Base-by-base conservation (phyloP, 1,140 invertebrate genomes). In the Drosophila sucinea region DNA sequence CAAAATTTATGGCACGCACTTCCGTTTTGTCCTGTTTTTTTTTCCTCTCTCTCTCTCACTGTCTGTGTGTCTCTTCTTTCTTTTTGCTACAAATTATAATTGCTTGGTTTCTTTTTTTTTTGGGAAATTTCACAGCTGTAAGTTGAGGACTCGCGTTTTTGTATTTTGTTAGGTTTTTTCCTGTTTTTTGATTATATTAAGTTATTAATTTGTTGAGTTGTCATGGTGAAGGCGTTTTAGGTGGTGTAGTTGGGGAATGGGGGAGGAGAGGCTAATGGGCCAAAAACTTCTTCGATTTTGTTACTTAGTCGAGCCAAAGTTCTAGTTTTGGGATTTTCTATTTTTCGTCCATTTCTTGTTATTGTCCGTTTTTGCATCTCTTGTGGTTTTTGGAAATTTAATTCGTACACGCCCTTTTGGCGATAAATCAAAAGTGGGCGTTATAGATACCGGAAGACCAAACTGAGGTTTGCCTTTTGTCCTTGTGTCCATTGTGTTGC, bases 151-250 rank as follows among this genome's bases (percentile, higher is more conserved):
- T 40, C 38, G 56, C 80, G 79, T 87, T 89, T 89, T 90, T 83
- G 72, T 73, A 74, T 89, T 83, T 89, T 80, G 89, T 89, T 87
- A 89, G 33, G 7, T 8, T 73, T 77, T 81, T 82, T 83, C 84
- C 89, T 79, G 83, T 73, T 74, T 76, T 89, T 84, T 90, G 85
- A 89, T 89, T 89, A 81, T 90, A 89, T 89, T 89, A 89, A 89
- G 84, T 89, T 89, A 89, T 89, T 89, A 89, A 89, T 89, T 89
- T 89, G 84, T 89, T 89, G 84, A 90, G 84, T 89, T 89, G 84
- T 89, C 84, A 89, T 89, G 84, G 84, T 76, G 77, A 84, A 54
- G 41, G 56, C 51, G 38, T 35, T 60, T 74, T 32, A 44, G 35
- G 30, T 54, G 32, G 10, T 30, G 41, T 56, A 63, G 72, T 33